Evolutionary conservation across 2,113 vertebrate species (phyloP), one percentile per base, ranked within the genome.

Genomic region (Argyrosomus japonicus): DNA sequence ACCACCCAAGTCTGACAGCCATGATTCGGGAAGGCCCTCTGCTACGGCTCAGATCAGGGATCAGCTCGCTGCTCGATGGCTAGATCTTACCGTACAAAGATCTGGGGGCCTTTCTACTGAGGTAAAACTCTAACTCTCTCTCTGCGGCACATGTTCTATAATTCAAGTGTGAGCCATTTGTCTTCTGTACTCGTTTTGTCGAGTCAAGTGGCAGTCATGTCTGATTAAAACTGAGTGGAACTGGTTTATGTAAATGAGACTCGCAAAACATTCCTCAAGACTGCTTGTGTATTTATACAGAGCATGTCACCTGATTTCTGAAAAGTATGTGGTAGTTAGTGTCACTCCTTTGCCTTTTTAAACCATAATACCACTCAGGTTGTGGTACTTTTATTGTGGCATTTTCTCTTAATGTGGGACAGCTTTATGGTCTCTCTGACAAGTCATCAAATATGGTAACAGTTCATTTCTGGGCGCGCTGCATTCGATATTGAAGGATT

Each of bases 61-160:
- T 87, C 85, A 81, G 60, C 81, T 86, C 78, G 12, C 74, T 84
- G 80, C 88, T 94, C 64, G 15, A 93, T 95, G 95, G 95, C 94
- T 94, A 92, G 89, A 93, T 67, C 88, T 91, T 88, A 78, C 71
- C 84, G 67, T 79, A 77, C 81, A 65, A 84, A 75, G 90, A 88
- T 84, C 88, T 82, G 91, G 90, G 91, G 93, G 93, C 90, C 87
- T 88, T 94, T 93, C 94, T 92, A 76, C 84, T 93, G 90, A 95
- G 93, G 94, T 93, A 80, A 86, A 87, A 73, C 54, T 68, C 50
- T 15, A 2, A 17, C 57, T 83, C 36, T 50, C 36, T 50, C 57
- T 67, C n/a, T 56, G 68, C 77, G n/a, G 71, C 77, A 48, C 40
- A 57, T 13, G 32, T 79, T 82, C 56, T 81, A 10, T 71, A 54